phyloP scores from a whole-genome alignment of 2,797 vertebrate species.

The Megaceryle alcyon region DNA sequence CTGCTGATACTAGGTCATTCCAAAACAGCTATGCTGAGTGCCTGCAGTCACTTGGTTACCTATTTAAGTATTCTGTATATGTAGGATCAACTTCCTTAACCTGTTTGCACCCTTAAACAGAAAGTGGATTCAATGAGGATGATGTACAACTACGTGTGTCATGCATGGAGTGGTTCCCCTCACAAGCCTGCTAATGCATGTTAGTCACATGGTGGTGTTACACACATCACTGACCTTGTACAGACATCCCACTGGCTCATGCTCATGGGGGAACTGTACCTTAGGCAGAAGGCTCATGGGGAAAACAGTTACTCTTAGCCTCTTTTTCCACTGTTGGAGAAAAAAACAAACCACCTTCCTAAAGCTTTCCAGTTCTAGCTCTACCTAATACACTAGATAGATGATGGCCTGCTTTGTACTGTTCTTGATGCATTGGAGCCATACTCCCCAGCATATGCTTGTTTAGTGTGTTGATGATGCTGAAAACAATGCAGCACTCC shows the following conservation, averaged over 20 bases:
- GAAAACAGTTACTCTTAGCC: neutral
- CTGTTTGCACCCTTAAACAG: neutral
- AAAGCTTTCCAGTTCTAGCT: neutral
- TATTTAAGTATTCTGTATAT: neutral
- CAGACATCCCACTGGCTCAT: neutral
- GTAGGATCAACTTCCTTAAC: neutral
- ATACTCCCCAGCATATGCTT: neutral
- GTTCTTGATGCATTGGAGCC: neutral
- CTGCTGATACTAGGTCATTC: neutral
- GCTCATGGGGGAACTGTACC: neutral
- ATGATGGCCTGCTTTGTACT: neutral
- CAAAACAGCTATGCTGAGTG: neutral
- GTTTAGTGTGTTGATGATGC: neutral
- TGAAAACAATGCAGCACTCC: neutral
- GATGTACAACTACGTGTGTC: neutral
- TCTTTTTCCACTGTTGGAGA: neutral
- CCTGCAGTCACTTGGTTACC: neutral
- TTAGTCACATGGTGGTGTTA: fast-evolving
- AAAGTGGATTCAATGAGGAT: neutral
- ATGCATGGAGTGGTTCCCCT: neutral
- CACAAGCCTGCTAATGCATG: fast-evolving
- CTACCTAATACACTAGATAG: neutral
- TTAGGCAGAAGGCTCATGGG: neutral
- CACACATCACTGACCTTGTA: neutral
- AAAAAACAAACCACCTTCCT: neutral